Conservation (phyloP, 2,113 vertebrate genomes). For the Stigmatopora nigra region DNA sequence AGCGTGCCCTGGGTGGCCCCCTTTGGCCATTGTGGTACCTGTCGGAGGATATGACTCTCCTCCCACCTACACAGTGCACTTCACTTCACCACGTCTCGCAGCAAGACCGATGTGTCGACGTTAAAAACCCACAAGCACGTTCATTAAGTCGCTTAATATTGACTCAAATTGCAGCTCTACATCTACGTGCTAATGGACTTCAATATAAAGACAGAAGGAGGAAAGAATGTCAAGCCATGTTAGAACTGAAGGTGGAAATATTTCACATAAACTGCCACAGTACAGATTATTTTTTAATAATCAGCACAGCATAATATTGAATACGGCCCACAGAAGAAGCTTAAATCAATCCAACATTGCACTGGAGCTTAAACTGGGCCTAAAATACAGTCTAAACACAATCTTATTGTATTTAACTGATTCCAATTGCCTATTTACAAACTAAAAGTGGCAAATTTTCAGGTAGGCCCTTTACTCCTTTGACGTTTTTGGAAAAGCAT, state of each 20-base stretch:
- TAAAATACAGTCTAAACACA: no score
- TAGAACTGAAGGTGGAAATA: background rate
- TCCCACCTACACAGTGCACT: conserved; percentile 47
- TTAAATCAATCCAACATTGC: no score
- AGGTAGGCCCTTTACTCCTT: no score
- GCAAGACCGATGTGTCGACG: conserved; percentile 14
- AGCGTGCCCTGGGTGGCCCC: conserved; percentile 28
- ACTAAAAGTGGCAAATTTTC: no score
- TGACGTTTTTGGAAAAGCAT: no score
- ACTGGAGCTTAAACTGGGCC: no score
- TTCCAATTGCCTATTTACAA: no score
- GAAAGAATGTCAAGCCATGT: background rate
- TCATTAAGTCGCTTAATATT: background rate
- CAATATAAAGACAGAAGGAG: background rate
- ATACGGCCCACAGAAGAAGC: no score
- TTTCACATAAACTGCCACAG: no score
- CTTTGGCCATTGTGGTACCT: conserved; percentile 58
- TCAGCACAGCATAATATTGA: no score
- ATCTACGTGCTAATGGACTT: conserved; percentile 34
- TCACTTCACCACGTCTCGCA: conserved; percentile 42
- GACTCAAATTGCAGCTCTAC: conserved; percentile 11
- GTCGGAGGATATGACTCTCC: conserved; percentile 36
- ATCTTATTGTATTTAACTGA: no score
- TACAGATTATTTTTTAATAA: no score
- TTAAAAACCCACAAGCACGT: background rate